These are phyloP conservation scores for Caenorhabditis briggsae DNA, from an alignment of 1,140 invertebrate genomes.

Conservation along the genomic window DNA sequence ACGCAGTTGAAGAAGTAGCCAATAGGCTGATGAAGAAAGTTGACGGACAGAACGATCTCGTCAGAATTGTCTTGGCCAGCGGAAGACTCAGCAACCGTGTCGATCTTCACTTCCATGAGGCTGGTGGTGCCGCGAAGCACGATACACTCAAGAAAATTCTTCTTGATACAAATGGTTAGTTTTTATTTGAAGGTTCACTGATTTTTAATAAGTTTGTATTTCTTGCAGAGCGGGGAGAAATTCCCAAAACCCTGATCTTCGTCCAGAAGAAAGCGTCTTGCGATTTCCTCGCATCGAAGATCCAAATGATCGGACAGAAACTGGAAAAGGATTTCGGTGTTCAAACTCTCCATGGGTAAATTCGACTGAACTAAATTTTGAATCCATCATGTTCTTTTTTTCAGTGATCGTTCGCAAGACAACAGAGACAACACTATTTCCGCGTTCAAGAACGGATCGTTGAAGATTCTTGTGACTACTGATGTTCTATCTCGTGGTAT, in stretches of 20 bases:
- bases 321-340: neutral
- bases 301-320: no score
- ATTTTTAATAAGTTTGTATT: no score
- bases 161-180: neutral
- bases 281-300: neutral
- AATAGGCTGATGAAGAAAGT: neutral
- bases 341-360: neutral
- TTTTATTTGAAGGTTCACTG: neutral
- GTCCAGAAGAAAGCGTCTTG: slow-evolving; percentile 1
- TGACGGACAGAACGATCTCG: neutral
- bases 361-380: neutral
- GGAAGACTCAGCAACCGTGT: neutral
- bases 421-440: neutral
- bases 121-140: neutral
- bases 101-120: neutral
- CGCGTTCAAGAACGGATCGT: neutral
- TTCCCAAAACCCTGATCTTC: neutral
- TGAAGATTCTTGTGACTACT: slow-evolving; percentile 8
- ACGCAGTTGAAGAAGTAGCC: neutral
- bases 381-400: neutral
- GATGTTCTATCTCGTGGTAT: slow-evolving; percentile 43
- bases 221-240: neutral
- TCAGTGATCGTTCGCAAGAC: slow-evolving; percentile 46
- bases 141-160: neutral
- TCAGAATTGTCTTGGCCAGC: neutral